Evolutionary conservation across 2,888 invertebrate genomes (phyloP).

Genomic region (Sialis lutaria): DNA sequence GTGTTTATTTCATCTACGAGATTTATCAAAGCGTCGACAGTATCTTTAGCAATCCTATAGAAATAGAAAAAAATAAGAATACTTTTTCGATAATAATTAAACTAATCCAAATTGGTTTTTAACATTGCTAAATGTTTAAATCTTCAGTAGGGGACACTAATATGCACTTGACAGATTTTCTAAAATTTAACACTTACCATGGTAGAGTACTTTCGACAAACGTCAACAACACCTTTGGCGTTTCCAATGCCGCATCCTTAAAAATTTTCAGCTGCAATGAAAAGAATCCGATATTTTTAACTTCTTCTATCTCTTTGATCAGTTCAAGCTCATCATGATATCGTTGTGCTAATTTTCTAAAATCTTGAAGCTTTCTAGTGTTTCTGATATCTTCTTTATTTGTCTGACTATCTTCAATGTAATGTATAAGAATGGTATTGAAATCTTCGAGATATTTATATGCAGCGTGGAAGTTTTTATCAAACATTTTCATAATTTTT

Average conservation of each 20-base stretch:
- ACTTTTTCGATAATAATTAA: neutral
- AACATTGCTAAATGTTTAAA: no score
- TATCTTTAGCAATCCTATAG: slow-evolving; percentile 41
- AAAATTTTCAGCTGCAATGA: slow-evolving; percentile 51
- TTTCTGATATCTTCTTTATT: slow-evolving; percentile 41
- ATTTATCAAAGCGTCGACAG: slow-evolving; percentile 31
- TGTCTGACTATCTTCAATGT: slow-evolving; percentile 47
- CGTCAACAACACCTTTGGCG: slow-evolving; percentile 48
- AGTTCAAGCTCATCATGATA: slow-evolving; percentile 51
- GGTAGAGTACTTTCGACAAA: slow-evolving; percentile 46
- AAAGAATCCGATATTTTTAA: slow-evolving; percentile 55
- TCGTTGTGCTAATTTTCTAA: slow-evolving; percentile 47
- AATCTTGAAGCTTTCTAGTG: slow-evolving; percentile 32
- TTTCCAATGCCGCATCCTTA: slow-evolving; percentile 51
- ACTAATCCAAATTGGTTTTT: no score
- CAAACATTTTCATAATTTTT: slow-evolving; percentile 37
- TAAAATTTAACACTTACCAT: slow-evolving; percentile 28
- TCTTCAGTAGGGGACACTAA: no score
- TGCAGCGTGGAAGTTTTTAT: slow-evolving; percentile 41
- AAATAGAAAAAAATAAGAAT: neutral
- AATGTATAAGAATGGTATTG: slow-evolving; percentile 45
- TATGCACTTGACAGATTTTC: no score
- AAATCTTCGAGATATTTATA: slow-evolving; percentile 47
- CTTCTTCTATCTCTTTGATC: slow-evolving; percentile 45
- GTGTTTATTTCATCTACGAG: slow-evolving; percentile 45